Evolutionary conservation across 2,113 vertebrate genomes (phyloP), one percentile per base, ranked within the genome.

Genomic region (Melanocharis versteri): DNA sequence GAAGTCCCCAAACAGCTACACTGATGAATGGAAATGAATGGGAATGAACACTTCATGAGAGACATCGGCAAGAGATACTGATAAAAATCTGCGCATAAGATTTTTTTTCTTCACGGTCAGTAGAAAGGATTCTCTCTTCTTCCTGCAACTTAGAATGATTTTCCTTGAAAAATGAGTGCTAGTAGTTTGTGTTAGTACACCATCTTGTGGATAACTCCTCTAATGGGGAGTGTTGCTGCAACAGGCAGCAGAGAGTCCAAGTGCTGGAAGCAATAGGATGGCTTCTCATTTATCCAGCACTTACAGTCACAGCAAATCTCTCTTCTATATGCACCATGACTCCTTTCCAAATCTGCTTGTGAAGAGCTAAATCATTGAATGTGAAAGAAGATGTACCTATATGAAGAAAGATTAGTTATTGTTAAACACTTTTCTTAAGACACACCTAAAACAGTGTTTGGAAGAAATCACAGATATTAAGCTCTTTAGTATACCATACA

Each of bases 161-260:
- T 35, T 81, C 11, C 75, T 57, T 70, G 68, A 33, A 69, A 89
- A 78, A 53, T 19, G 19, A 60, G 35, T 35, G 70, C 13, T n/a
- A 33, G 80, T 97, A 95, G 47, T 64, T 96, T 96, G 96, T 96
- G 95, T 89, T 97, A 98, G 91, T 20, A 93, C 95, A 97, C 98
- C 97, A 97, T 80, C 97, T 98, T 95, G 97, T 98, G 97, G 97
- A 88, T 93, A 89, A 88, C 50, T 33, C 1, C 1, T 64, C 37
- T 93, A 93, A 90, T 21, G 94, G 62, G 53, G 42, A 45, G 19
- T 5, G 2, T 13, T 1, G 0, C 27, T 68, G 30, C 33, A 69
- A 44, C 5, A 39, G 30, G 11, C 42, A 58, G 24, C 57, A 57
- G 26, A 16, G 15, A 1, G 8, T 39, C 22, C 51, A 23, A 1